These are phyloP conservation scores for Phalacrocorax pelagicus DNA, from an alignment of 2,113 vertebrate species.

Conservation along the genomic window DNA sequence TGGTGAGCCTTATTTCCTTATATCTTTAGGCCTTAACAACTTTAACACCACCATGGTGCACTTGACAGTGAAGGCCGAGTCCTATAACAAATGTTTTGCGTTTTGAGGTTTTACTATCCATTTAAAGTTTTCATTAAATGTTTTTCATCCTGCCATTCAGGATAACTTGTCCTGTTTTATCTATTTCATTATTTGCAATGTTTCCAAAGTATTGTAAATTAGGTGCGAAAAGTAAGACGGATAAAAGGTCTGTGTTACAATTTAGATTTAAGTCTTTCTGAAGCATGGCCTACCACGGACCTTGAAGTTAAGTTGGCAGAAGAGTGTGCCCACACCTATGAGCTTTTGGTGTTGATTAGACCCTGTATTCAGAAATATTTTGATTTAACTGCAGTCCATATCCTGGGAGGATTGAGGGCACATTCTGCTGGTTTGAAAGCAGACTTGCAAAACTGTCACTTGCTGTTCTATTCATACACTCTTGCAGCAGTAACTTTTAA, in stretches of 20 bases:
- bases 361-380: background rate
- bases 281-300: background rate
- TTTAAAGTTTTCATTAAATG: background rate
- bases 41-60: background rate
- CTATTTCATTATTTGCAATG: background rate
- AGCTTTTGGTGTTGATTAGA: background rate
- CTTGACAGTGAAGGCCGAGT: background rate
- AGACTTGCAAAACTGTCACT: constrained; percentile 50
- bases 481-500: background rate
- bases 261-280: background rate
- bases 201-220: background rate
- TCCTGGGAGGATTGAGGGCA: constrained; percentile 33
- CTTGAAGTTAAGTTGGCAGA: background rate
- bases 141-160: background rate
- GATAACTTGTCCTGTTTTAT: background rate
- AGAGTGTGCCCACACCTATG: background rate
- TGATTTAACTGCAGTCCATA: background rate
- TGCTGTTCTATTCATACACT: constrained; percentile 40
- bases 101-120: background rate
- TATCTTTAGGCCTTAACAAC: background rate
- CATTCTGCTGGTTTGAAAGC: background rate
- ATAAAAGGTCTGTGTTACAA: background rate
- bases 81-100: background rate
- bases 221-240: background rate
- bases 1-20: background rate